A percentile compares a stretch with the other conserved stretches of the same genome.
Evolutionary conservation across 2,888 invertebrate species (phyloP).

Genomic region (Eristalinus sepulchralis): DNA sequence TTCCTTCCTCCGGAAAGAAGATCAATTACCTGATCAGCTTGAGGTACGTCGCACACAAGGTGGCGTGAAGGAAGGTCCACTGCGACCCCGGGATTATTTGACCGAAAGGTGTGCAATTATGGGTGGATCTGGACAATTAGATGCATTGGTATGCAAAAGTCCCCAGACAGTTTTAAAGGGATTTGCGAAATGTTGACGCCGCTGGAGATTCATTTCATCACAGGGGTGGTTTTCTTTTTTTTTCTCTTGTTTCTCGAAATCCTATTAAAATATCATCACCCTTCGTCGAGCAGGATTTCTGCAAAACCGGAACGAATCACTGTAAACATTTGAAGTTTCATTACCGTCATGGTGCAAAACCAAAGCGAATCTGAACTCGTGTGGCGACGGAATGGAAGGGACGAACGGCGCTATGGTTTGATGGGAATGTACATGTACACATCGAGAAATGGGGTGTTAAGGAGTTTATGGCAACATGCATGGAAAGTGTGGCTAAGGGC

Average conservation of each 20-base stretch:
- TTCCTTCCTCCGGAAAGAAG: conserved; percentile 15
- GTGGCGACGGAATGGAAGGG: conserved; percentile 22
- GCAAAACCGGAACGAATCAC: conserved; percentile 60
- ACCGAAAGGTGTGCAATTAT: conserved; percentile 61
- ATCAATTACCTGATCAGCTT: conserved; percentile 54
- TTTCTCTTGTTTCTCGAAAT: conserved; percentile 33
- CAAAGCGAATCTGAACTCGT: conserved; percentile 50
- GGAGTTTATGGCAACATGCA: background rate
- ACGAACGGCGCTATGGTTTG: background rate
- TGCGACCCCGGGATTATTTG: conserved; percentile 49
- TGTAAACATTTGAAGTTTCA: conserved; percentile 58
- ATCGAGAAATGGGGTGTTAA: background rate
- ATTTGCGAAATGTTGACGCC: conserved; percentile 60
- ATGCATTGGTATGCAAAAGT: conserved; percentile 57
- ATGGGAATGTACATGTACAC: background rate
- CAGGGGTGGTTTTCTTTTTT: background rate
- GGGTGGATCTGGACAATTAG: conserved; percentile 63
- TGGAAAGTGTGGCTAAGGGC: background rate
- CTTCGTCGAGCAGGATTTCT: conserved; percentile 50
- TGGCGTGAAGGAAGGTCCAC: conserved; percentile 50
- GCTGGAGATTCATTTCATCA: background rate
- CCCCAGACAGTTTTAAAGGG: conserved; percentile 48
- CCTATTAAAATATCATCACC: conserved; percentile 68
- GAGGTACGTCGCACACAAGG: conserved; percentile 55
- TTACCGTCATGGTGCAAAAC: conserved; percentile 41